Evolutionary conservation across 2,888 invertebrate species (phyloP).

Genomic region (Cosmia pyralina): DNA sequence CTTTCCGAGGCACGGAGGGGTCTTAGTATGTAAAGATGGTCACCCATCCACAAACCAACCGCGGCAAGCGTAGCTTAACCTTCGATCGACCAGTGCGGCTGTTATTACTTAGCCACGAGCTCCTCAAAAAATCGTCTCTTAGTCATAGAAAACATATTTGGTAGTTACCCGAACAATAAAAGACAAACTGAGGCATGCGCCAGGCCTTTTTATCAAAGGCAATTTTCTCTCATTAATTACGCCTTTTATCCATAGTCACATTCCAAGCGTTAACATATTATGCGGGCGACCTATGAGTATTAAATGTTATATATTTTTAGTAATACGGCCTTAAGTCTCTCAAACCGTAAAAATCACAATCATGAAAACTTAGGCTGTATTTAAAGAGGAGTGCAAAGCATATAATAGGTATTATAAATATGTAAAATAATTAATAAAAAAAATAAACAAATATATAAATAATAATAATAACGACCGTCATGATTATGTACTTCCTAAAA

Average conservation of each 20-base stretch:
- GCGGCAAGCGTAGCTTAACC: background rate
- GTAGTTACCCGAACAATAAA: background rate
- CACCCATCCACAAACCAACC: background rate
- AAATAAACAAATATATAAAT: constrained; percentile 63
- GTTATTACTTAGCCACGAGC: background rate
- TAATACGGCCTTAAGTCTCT: constrained; percentile 19
- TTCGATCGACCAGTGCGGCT: background rate
- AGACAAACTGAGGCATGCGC: background rate
- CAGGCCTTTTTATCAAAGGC: background rate
- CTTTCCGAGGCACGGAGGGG: too few relatives aligned
- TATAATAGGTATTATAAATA: constrained; percentile 63
- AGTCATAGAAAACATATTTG: background rate
- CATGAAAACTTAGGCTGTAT: constrained; percentile 60
- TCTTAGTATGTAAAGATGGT: too few relatives aligned
- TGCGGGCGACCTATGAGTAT: constrained; percentile 1
- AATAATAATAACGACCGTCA: constrained; percentile 63
- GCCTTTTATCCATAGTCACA: constrained; percentile 8
- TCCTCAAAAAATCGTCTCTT: background rate
- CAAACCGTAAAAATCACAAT: constrained; percentile 58
- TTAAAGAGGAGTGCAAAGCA: constrained; percentile 69
- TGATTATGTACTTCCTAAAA: constrained; percentile 77
- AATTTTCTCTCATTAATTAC: constrained; percentile 3
- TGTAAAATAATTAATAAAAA: constrained; percentile 58
- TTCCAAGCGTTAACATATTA: background rate
- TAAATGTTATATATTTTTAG: constrained; percentile 50